Conservation (phyloP, 2,113 vertebrate genomes). For the Hipposideros armiger region DNA sequence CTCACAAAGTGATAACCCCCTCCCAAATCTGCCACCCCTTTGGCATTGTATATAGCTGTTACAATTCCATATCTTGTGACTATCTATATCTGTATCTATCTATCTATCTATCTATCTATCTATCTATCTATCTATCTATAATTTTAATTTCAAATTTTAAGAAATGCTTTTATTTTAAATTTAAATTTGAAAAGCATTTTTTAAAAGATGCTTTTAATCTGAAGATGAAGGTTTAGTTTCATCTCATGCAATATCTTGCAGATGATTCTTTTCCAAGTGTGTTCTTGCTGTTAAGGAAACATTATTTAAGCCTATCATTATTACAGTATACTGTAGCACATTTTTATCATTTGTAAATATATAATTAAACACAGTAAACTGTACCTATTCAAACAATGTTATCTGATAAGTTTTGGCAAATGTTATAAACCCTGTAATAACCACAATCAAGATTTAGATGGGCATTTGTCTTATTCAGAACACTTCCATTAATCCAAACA, state of each 20-base stretch:
- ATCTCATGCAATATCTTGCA: slow-evolving; percentile 22
- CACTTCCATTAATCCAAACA: not conserved
- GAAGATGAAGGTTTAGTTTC: slow-evolving; percentile 67
- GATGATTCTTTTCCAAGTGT: slow-evolving; percentile 47
- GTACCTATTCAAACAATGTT: not conserved
- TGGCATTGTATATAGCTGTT: no score
- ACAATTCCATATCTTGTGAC: no score
- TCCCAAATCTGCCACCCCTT: no score
- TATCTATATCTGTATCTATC: no score
- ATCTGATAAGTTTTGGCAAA: not conserved
- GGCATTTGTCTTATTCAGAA: not conserved
- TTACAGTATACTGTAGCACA: not conserved
- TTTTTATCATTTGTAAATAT: not conserved
- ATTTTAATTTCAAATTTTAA: no score
- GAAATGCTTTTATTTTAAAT: no score
- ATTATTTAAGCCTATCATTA: not conserved
- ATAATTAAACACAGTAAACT: not conserved
- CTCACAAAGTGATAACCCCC: no score
- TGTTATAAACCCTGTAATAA: not conserved
- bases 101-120: no score
- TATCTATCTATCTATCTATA: no score
- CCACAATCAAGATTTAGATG: not conserved
- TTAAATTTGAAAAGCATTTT: no score
- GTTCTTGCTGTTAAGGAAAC: slow-evolving; percentile 41
- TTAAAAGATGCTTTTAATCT: slow-evolving; percentile 61